Percentiles rank a stretch among this genome's conserved stretches.
phyloP scores from a whole-genome alignment of 2,888 invertebrate species.

The Rhabditoides inermis region DNA sequence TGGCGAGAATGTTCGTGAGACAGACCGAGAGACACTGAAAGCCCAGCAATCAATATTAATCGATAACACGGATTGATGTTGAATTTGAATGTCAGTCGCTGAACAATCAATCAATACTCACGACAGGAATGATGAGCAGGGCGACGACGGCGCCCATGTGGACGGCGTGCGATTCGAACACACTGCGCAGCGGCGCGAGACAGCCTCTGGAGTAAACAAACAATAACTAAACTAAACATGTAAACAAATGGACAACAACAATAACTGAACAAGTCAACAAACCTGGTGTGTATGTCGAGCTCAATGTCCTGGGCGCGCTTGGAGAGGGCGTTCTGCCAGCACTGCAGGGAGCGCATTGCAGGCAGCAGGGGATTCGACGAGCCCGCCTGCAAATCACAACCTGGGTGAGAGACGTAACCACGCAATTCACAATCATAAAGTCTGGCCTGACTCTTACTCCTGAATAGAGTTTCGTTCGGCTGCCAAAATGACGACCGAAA shows the following conservation, averaged over 20 bases:
- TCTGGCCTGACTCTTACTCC: too few species aligned
- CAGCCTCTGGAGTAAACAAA: constrained; percentile 45
- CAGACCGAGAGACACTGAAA: constrained; percentile 49
- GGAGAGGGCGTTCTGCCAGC: constrained; percentile 51
- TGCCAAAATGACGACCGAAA: too few species aligned
- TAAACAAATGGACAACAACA: not conserved
- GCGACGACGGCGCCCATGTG: constrained; percentile 50
- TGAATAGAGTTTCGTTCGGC: too few species aligned
- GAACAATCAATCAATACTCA: constrained; percentile 16
- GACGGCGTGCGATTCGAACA: constrained; percentile 51
- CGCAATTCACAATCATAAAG: too few species aligned
- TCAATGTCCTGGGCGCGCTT: constrained; percentile 48
- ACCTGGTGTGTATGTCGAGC: constrained; percentile 37
- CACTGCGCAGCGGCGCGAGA: constrained; percentile 39
- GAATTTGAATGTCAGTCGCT: not conserved
- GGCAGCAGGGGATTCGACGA: constrained; percentile 43
- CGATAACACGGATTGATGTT: not conserved
- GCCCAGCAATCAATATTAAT: not conserved
- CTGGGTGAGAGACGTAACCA: not conserved
- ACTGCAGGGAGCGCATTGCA: constrained; percentile 48
- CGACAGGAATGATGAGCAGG: constrained; percentile 49
- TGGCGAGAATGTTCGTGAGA: constrained; percentile 47
- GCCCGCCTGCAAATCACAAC: constrained; percentile 27
- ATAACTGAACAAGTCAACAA: not conserved
- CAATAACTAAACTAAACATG: not conserved